Evolutionary conservation across 2,797 vertebrate species (phyloP), one percentile per base, ranked within the genome.

Genomic region (Pangasius djambal): DNA sequence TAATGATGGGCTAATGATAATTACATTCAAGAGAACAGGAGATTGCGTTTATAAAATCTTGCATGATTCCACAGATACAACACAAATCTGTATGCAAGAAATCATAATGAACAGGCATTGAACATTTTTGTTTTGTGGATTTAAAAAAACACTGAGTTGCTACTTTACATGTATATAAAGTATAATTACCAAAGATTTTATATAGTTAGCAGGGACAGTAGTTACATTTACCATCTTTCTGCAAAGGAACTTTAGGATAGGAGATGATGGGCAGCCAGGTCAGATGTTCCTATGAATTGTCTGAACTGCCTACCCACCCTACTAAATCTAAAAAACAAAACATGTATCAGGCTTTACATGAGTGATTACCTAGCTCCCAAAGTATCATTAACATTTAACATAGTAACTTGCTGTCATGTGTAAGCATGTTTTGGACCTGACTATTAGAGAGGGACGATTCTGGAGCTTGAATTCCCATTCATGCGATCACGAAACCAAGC

Each of bases 1-100:
- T 72, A 74, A 57, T 48, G 65, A 55, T n/a, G 63, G 28, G 16
- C 63, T 70, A 70, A 85, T 70, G 83, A 70, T 85, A 85, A 85
- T 69, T 69, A 72, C 48, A n/a, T 75, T 75, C 85, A 86, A 22
- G 55, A 9, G 31, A 81, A 16, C 52, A 59, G 37, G 57, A 44
- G 72, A 10, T 20, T 44, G 40, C 28, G 55, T 31, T 78, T 55
- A 44, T 59, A 86, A 84, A 44, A 67, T 70, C 31, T 25, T 48
- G 85, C 57, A 59, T 57, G 78, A 55, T 20, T 86, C 20, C 13
- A 57, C 61, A 48, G 6, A 48, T 28, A 28, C 13, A 67, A 50
- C 25, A 9, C n/a, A 10, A 34, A 8, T 20, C n/a, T 79, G 20
- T 25, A 81, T 81, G 78, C n/a, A 57, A 81, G 52, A 59, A 81